A percentile compares a stretch with the other conserved stretches of the same genome.
Evolutionary conservation across 2,797 vertebrate genomes (phyloP).

Genomic region (Poecilia picta): DNA sequence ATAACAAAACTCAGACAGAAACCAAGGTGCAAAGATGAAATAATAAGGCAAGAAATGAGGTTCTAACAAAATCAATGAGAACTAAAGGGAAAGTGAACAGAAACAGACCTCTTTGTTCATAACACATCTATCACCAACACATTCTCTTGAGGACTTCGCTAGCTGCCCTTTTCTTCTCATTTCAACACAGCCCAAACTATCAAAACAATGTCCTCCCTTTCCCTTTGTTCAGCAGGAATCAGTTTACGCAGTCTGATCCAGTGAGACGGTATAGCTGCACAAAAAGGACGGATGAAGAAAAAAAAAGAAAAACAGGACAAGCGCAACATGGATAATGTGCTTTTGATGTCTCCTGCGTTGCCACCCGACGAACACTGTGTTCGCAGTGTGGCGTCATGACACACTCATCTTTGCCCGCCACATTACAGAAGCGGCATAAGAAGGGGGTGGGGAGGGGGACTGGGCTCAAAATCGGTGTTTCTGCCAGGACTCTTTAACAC

Average conservation of each 20-base stretch:
- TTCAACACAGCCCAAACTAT: conserved; percentile 23
- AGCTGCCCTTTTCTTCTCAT: conserved; percentile 20
- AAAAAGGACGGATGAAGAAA: conserved; percentile 36
- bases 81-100: not conserved
- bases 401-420: conserved; percentile 44
- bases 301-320: conserved; percentile 31
- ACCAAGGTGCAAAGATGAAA: not conserved
- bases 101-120: not conserved
- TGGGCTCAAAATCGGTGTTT: conserved; percentile 71
- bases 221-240: conserved; percentile 5
- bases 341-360: conserved; percentile 60
- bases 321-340: conserved; percentile 60
- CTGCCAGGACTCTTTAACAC: conserved; percentile 72
- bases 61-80: not conserved
- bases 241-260: conserved; percentile 40
- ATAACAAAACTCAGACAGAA: not conserved
- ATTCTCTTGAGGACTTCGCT: conserved; percentile 24
- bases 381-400: conserved; percentile 48
- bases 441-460: conserved; percentile 43
- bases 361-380: conserved; percentile 49
- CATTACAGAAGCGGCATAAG: conserved; percentile 46
- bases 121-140: conserved; percentile 14
- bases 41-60: not conserved
- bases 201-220: conserved; percentile 25
- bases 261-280: conserved; percentile 30